Evolutionary conservation across 1,140 invertebrate species (phyloP), one percentile per base, ranked within the genome.

Genomic region (Mizuhopecten yessoensis): DNA sequence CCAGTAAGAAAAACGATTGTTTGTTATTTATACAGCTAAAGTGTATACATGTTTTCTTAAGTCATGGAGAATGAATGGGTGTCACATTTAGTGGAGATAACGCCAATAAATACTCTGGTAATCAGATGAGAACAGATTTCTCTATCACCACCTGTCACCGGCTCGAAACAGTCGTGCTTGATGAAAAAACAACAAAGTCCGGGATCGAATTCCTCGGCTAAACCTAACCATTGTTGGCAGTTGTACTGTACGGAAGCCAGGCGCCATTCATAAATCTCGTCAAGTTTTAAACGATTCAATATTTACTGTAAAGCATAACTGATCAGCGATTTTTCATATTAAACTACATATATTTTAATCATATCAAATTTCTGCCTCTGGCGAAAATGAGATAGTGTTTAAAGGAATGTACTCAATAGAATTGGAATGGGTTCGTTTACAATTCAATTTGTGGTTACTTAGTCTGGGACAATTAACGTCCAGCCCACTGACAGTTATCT

Each of bases 21-120:
- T 75, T 75, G 57, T 75, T 75, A 75, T 75, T 75, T 75, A 75
- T 75, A 75, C 57, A n/a, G 57, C 57, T 75, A 75, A 75, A 75
- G 57, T 29, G 57, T 75, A 75, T 29, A 75, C 11, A 75, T 75
- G 57, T 75, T 75, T 75, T 75, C 57, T 75, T 75, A 29, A 75
- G 57, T 75, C 57, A 75, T 75, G n/a, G 57, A 75, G 29, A 75
- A 75, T 75, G 57, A 75, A 75, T 75, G 5, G 57, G 57, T 75
- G 57, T 75, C 57, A 75, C 29, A 29, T 75, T 75, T 29, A 75
- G 15, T 29, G 23, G n/a, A 29, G 57, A 75, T 75, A 75, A 75
- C 57, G 57, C 29, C 57, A 75, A 75, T 17, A 75, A 29, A 75
- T 29, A 75, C 23, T 29, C 2, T 0, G n/a, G 57, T 75, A 29